phyloP scores from a whole-genome alignment of 2,113 vertebrate genomes.

The Rhea pennata region DNA sequence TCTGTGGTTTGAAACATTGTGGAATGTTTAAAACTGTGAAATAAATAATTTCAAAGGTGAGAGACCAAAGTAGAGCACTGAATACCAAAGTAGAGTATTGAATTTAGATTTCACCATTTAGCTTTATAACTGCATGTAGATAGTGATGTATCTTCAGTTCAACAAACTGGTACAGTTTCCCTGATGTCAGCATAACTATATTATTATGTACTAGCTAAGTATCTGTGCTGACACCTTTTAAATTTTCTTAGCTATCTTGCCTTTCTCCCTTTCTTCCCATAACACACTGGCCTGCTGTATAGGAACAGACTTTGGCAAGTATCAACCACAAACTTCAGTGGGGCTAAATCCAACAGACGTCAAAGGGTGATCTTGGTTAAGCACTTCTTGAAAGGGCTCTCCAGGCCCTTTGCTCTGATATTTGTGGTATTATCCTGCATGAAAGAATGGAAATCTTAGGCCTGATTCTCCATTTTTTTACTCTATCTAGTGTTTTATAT shows the following conservation, averaged over 20 bases:
- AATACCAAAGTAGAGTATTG: neutral
- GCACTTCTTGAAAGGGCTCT: neutral
- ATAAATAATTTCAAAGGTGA: neutral
- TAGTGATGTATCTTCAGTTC: neutral
- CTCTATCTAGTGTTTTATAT: neutral
- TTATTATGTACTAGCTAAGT: constrained; percentile 3
- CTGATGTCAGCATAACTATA: neutral
- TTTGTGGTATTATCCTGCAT: neutral
- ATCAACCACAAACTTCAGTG: neutral
- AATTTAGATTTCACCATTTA: neutral
- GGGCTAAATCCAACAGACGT: neutral
- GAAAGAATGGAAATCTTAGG: neutral
- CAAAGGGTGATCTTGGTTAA: neutral
- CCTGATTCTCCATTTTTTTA: neutral
- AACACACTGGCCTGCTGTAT: neutral
- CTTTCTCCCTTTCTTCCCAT: neutral
- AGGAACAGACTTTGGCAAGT: too few relatives aligned
- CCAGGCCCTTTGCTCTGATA: neutral
- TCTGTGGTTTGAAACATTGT: neutral
- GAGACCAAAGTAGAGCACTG: neutral
- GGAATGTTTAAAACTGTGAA: neutral
- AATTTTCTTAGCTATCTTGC: neutral
- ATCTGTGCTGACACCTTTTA: neutral
- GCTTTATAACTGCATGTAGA: neutral
- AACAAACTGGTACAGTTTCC: neutral